Base-by-base conservation (phyloP, 2,797 vertebrate genomes). In the Lutjanus argentimaculatus region DNA sequence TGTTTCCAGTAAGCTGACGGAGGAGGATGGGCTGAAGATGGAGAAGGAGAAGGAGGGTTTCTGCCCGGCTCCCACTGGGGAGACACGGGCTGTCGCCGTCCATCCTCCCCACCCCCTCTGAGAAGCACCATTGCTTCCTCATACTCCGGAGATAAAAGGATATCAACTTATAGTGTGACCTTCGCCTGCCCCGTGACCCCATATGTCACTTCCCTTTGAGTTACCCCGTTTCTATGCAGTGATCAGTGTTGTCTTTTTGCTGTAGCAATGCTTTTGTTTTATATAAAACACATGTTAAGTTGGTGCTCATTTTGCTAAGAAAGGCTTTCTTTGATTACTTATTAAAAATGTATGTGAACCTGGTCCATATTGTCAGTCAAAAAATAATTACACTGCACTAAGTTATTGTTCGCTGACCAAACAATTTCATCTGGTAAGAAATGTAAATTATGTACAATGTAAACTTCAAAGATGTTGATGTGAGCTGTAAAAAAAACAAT, bases 191-290 rank as follows among this genome's bases (percentile, higher is more conserved):
- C 89, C 0, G 2, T 67, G 10, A 63, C 73, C 70, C 90, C 93
- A 67, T 85, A 80, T 3, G 83, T 65, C 77, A 93, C 92, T 4
- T 94, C 92, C 66, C 84, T 93, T 52, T 94, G 59, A 92, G 49
- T 63, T 58, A 10, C 53, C 45, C 59, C 3, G 67, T 80, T 13
- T 63, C 17, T 46, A 15, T 75, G 45, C 80, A 68, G 59, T 83
- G 21, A 62, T 75, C 69, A 69, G 19, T 58, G 64, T 79, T 75
- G 46, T 73, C 15, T 61, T 19, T 75, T 75, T 65, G 75, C 76
- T 72, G 72, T 87, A 82, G 82, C 62, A 7, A 77, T 49, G 51
- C 45, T 55, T 70, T 72, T 58, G 16, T 67, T 72, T 70, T 25
- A 51, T 57, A 19, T 64, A 56, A 64, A 67, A 59, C 10, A 72